These are phyloP conservation scores for Meloidogyne floridensis DNA, from an alignment of 1,140 invertebrate species.

Conservation along the genomic window DNA sequence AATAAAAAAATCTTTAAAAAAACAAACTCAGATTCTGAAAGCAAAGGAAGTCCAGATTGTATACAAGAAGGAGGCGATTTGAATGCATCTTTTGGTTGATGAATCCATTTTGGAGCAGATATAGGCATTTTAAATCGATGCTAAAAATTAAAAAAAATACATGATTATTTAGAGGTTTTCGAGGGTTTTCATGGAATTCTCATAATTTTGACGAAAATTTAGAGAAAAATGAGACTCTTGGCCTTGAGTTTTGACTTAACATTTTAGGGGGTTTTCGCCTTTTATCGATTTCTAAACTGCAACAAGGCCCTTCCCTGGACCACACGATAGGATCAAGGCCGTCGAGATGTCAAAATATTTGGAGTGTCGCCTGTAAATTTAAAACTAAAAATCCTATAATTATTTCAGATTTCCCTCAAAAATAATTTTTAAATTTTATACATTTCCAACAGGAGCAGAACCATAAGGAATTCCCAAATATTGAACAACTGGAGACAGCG, in stretches of 20 bases:
- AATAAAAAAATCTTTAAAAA: constrained; percentile 19
- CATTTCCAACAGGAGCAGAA: constrained; percentile 80
- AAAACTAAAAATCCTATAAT: background rate
- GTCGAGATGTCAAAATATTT: no score
- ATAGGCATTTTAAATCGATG: constrained; percentile 66
- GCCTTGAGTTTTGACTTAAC: no score
- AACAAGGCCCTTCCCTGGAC: no score
- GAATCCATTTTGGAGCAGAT: constrained; percentile 65
- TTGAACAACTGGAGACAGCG: constrained; percentile 68
- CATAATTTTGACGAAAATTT: no score
- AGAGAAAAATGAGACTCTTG: no score
- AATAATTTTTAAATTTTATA: constrained; percentile 27
- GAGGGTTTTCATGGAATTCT: no score
- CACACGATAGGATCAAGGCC: no score
- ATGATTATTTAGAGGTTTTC: constrained; percentile 8
- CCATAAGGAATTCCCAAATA: constrained; percentile 92
- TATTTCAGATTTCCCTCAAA: background rate
- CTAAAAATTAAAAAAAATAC: constrained; percentile 44
- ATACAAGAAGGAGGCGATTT: constrained; percentile 54
- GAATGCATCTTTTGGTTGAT: constrained; percentile 62
- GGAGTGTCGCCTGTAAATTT: no score
- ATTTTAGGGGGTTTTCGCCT: no score
- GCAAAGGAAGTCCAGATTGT: constrained; percentile 58
- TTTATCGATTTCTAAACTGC: no score
- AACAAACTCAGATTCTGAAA: constrained; percentile 62